phyloP scores from a whole-genome alignment of 37 sponge, comb jelly and placozoan genomes.

The Beroe forskalii region DNA sequence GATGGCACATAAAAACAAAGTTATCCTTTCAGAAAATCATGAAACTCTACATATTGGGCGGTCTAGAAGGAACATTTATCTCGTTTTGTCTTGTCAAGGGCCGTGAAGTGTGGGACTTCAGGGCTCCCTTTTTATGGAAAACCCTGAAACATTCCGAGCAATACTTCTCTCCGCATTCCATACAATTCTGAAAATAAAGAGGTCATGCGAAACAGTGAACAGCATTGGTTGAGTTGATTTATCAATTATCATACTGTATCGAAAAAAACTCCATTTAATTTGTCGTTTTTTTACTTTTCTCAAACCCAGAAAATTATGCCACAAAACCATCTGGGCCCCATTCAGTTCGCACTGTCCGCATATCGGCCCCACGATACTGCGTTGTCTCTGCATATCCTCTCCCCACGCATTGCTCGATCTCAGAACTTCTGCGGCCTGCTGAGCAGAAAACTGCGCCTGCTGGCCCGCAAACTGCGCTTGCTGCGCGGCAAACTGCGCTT shows the following conservation, averaged over 20 bases:
- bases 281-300: no score
- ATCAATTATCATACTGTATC: no score
- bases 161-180: constrained; percentile 63
- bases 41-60: background rate
- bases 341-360: constrained; percentile 59
- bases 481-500: background rate
- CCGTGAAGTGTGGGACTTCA: constrained; percentile 43
- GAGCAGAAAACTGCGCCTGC: background rate
- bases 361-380: constrained; percentile 31
- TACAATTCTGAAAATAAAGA: constrained; percentile 30
- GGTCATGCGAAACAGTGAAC: background rate
- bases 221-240: no score
- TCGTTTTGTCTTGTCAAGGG: constrained; percentile 27
- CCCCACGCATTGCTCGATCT: constrained; percentile 10
- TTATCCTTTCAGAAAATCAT: no score
- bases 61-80: background rate
- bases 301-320: no score
- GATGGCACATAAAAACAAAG: no score
- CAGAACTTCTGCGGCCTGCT: background rate
- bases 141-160: constrained; percentile 37
- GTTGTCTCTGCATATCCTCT: constrained; percentile 27
- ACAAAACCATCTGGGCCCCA: constrained; percentile 30
- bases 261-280: no score
- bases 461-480: background rate
- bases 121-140: constrained; percentile 58